Conservation (phyloP, 1,140 invertebrate species). For the Brachionus manjavacas region DNA sequence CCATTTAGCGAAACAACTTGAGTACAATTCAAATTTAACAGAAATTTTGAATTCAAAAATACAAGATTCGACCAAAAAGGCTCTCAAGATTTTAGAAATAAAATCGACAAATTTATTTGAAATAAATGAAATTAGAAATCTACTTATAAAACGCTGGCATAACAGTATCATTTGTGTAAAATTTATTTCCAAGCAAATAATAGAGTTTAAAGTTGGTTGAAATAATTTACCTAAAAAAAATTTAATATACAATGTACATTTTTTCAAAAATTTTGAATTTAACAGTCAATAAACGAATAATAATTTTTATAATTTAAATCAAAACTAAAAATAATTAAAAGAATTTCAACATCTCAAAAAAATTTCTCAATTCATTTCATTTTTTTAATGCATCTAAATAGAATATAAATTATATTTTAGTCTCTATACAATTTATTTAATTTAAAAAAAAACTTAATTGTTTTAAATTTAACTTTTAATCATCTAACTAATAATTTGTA, state of each 20-base stretch:
- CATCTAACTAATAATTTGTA: no score
- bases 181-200: conserved; percentile 4
- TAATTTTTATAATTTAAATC: neutral
- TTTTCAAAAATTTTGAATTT: neutral
- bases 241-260: neutral
- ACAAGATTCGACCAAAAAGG: neutral
- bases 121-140: neutral
- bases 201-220: neutral
- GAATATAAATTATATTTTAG: no score
- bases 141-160: neutral
- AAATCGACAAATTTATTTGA: neutral
- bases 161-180: conserved; percentile 19
- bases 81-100: neutral
- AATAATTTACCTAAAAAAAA: neutral
- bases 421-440: no score
- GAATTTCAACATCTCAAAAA: no score
- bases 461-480: no score
- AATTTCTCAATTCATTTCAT: no score
- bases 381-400: no score
- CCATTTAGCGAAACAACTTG: neutral
- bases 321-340: no score
- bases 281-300: neutral
- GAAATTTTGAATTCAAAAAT: neutral
- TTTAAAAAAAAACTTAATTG: no score
- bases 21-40: neutral